Percentiles rank a stretch among this genome's conserved stretches.
Evolutionary conservation across 2,888 invertebrate species (phyloP).

Genomic region (Harpagoxenus sublaevis): DNA sequence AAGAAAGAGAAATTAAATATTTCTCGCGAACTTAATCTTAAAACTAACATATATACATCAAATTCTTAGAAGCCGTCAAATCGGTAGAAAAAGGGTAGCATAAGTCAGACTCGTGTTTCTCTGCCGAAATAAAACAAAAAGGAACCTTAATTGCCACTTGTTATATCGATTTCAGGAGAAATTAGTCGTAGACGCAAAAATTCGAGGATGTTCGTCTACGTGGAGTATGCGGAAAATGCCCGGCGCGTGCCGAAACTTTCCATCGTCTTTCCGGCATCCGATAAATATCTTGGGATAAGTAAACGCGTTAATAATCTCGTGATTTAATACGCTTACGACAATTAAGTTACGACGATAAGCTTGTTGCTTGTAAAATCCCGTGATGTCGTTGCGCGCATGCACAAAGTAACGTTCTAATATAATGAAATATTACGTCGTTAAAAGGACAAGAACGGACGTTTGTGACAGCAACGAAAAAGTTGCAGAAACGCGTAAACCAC

Average conservation of each 20-base stretch:
- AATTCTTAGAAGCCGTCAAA: not conserved
- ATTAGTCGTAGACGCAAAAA: constrained; percentile 10
- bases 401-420: constrained; percentile 20
- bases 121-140: not conserved
- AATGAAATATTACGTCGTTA: constrained; percentile 20
- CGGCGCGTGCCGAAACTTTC: constrained; percentile 31
- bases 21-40: not conserved
- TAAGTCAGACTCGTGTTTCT: not conserved
- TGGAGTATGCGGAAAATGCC: constrained; percentile 25
- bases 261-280: constrained; percentile 26
- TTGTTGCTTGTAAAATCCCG: not conserved
- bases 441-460: not conserved
- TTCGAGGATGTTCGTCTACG: constrained; percentile 13
- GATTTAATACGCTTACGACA: constrained; percentile 17
- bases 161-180: not conserved
- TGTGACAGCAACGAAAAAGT: constrained; percentile 27
- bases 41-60: not conserved
- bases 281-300: constrained; percentile 32
- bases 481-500: constrained; percentile 25
- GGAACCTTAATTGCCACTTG: not conserved
- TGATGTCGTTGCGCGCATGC: not conserved
- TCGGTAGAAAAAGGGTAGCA: not conserved
- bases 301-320: constrained; percentile 18
- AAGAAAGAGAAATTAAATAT: not conserved
- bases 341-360: not conserved